Evolutionary conservation across 2,888 invertebrate genomes (phyloP).

Genomic region (Epistrophe grossulariae): DNA sequence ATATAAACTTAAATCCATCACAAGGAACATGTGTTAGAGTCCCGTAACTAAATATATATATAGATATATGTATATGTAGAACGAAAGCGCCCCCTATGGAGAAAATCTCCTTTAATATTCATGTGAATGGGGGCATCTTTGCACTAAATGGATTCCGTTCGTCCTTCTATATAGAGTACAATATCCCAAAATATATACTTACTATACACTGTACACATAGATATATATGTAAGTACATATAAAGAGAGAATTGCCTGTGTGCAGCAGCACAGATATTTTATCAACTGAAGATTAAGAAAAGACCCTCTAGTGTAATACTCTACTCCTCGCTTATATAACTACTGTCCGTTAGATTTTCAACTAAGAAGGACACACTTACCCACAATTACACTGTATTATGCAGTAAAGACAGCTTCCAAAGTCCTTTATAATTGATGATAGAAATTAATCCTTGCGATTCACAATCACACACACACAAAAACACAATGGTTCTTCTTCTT

Average conservation of each 20-base stretch:
- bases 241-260: conserved; percentile 7
- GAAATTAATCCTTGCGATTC: conserved; percentile 65
- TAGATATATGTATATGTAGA: neutral
- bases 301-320: conserved; percentile 1
- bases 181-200: neutral
- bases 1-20: conserved; percentile 42
- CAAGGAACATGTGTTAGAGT: conserved; percentile 60
- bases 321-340: neutral
- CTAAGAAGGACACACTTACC: conserved; percentile 70
- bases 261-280: conserved; percentile 50
- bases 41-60: conserved; percentile 12
- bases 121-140: conserved; percentile 37
- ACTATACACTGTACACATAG: too few species aligned
- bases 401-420: conserved; percentile 61
- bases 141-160: conserved; percentile 36
- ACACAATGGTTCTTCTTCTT: conserved; percentile 23
- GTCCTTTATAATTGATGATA: conserved; percentile 71
- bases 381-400: conserved; percentile 65
- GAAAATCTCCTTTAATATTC: conserved; percentile 47
- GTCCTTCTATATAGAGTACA: neutral
- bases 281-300: conserved; percentile 53
- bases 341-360: conserved; percentile 63
- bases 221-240: too few species aligned
- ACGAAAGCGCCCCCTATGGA: conserved; percentile 3
- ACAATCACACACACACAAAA: conserved; percentile 20